These are phyloP conservation scores for Gonioctena quinquepunctata DNA, from an alignment of 1,140 invertebrate genomes.

Conservation along the genomic window DNA sequence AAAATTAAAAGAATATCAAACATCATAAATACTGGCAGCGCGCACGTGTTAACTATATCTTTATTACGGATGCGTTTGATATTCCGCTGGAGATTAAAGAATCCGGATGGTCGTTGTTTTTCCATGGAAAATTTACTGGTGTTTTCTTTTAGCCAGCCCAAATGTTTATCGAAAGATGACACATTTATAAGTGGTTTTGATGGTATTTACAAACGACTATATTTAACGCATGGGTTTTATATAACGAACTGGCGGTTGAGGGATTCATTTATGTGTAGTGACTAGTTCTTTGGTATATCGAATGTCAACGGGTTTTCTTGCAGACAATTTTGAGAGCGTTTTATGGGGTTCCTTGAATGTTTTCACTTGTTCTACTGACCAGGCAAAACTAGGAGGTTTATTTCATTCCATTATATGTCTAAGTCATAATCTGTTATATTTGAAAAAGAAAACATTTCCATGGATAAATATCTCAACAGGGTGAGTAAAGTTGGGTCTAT, in stretches of 20 bases:
- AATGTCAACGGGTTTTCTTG: too few species aligned
- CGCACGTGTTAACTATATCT: conserved; percentile 31
- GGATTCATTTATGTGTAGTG: too few species aligned
- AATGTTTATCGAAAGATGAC: conserved; percentile 28
- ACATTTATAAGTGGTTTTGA: conserved; percentile 29
- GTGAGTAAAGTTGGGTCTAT: too few species aligned
- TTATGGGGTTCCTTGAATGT: too few species aligned
- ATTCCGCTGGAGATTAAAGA: conserved; percentile 26
- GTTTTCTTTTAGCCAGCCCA: conserved; percentile 22
- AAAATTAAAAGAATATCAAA: conserved; percentile 18
- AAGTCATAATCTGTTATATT: too few species aligned
- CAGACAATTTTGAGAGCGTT: too few species aligned
- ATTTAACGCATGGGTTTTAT: not conserved
- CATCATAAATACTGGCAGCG: conserved; percentile 6
- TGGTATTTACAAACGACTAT: conserved; percentile 21
- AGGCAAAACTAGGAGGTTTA: too few species aligned
- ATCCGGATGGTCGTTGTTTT: conserved; percentile 23
- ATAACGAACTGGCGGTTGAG: not conserved
- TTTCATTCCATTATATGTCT: too few species aligned
- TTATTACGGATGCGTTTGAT: conserved; percentile 29
- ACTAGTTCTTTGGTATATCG: too few species aligned
- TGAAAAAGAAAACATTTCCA: too few species aligned
- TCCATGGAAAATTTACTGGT: conserved; percentile 20
- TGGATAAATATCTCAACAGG: too few species aligned
- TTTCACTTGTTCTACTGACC: too few species aligned